Evolutionary conservation across 2,888 invertebrate genomes (phyloP).

Genomic region (Mesodorylaimus sp.): DNA sequence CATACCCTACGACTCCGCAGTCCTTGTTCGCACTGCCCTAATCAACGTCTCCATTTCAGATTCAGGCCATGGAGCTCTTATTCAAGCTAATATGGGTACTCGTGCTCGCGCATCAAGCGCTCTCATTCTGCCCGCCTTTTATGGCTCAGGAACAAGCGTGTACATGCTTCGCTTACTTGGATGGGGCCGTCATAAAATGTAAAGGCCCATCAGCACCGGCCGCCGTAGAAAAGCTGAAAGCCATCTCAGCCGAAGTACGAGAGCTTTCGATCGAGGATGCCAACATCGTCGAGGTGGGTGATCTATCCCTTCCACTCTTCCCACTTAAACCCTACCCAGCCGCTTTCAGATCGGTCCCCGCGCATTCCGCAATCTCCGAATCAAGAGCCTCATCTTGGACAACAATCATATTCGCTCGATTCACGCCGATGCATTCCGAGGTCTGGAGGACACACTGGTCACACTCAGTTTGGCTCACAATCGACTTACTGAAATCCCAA

Average conservation of each 20-base stretch:
- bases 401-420: constrained; percentile 26
- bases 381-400: constrained; percentile 29
- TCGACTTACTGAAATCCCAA: constrained; percentile 54
- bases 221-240: constrained; percentile 25
- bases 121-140: constrained; percentile 10
- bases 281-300: constrained; percentile 25
- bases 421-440: constrained; percentile 35
- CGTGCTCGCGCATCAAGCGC: too few species aligned
- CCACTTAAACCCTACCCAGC: too few species aligned
- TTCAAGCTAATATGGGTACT: too few species aligned
- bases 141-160: constrained; percentile 17
- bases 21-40: too few species aligned
- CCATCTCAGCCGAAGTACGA: constrained; percentile 20
- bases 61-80: too few species aligned
- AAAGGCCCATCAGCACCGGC: constrained; percentile 20
- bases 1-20: too few species aligned
- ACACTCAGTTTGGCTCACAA: constrained; percentile 54
- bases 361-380: constrained; percentile 45
- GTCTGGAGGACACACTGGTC: constrained; percentile 57
- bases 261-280: constrained; percentile 26
- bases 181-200: constrained; percentile 28
- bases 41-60: too few species aligned
- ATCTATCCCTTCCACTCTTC: background rate
- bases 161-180: constrained; percentile 23
- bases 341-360: constrained; percentile 29